These are phyloP conservation scores for Nannobrachium achirus DNA, from an alignment of 2,113 vertebrate species.

Conservation along the genomic window DNA sequence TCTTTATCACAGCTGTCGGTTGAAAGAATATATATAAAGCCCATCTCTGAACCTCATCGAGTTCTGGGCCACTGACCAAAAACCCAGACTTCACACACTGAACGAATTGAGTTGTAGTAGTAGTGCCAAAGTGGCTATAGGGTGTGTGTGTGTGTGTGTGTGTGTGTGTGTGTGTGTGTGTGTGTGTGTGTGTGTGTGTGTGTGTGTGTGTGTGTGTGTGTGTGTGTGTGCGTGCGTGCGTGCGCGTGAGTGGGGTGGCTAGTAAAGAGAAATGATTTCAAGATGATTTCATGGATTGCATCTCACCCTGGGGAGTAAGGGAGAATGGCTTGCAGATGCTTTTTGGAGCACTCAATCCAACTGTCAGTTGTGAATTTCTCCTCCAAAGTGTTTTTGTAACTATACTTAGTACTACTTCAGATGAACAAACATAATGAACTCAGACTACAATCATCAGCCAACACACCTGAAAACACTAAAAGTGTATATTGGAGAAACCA, in stretches of 20 bases:
- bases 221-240: no score
- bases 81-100: conserved; percentile 35
- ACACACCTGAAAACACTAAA: neutral
- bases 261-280: no score
- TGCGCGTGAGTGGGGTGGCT: no score
- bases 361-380: neutral
- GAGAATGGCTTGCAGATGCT: neutral
- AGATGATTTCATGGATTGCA: neutral
- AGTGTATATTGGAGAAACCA: no score
- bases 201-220: no score
- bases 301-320: neutral
- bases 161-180: no score
- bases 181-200: no score
- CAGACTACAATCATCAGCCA: neutral
- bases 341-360: neutral
- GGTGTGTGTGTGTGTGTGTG: no score
- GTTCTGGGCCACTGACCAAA: conserved; percentile 23
- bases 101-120: no score
- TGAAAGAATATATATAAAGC: conserved; percentile 18
- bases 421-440: neutral
- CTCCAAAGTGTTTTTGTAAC: neutral
- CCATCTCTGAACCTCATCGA: conserved; percentile 26
- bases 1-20: conserved; percentile 21
- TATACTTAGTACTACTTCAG: neutral
- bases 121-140: no score